Percentiles rank a stretch among this genome's conserved stretches.
Conservation (phyloP, 2,888 invertebrate species). For the Schizaphis graminum region DNA sequence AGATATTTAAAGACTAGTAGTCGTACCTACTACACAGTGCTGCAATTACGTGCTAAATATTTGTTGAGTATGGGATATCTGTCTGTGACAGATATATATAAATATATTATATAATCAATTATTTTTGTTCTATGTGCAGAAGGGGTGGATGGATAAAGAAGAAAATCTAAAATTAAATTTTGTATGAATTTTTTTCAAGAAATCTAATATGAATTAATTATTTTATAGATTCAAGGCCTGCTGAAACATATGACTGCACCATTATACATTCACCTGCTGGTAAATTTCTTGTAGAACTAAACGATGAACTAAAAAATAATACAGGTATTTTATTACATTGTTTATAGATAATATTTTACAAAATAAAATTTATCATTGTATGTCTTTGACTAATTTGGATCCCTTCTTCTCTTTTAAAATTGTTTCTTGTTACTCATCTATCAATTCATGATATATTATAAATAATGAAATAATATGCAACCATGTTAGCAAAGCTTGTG, state of each 20-base stretch:
- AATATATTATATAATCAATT: slow-evolving; percentile 1
- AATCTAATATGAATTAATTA: background rate
- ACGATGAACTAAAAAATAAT: background rate
- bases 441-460: background rate
- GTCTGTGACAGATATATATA: background rate
- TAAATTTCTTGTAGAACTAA: slow-evolving; percentile 17
- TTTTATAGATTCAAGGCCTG: background rate
- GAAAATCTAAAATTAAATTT: background rate
- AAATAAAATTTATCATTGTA: background rate
- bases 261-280: slow-evolving; percentile 19
- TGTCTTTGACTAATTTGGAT: slow-evolving; percentile 1
- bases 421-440: slow-evolving; percentile 1
- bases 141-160: background rate
- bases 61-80: background rate
- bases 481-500: background rate
- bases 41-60: background rate
- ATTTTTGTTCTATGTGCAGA: background rate
- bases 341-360: background rate
- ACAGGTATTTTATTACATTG: slow-evolving; percentile 3
- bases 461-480: slow-evolving; percentile 1
- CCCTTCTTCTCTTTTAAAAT: background rate
- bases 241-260: background rate
- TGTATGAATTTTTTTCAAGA: background rate
- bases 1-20: background rate
- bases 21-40: background rate